These are phyloP conservation scores for Ischnus inquisitorius DNA, from an alignment of 2,888 invertebrate species.

Conservation along the genomic window DNA sequence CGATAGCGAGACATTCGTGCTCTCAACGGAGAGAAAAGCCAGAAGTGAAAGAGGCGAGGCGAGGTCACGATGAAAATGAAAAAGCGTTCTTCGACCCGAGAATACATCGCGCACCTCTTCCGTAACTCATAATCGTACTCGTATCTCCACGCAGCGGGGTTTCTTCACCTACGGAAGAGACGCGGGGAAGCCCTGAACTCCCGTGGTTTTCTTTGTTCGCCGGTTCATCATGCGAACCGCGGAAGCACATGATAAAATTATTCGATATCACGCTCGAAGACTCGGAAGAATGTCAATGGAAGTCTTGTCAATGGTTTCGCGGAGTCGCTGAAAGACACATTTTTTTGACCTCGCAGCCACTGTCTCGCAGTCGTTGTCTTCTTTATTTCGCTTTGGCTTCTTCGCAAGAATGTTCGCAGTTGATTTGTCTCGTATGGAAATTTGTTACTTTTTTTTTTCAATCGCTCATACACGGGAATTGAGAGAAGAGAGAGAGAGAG, in stretches of 20 bases:
- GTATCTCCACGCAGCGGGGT: not conserved
- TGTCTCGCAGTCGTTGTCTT: not conserved
- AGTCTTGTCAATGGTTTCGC: constrained; percentile 32
- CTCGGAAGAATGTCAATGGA: constrained; percentile 5
- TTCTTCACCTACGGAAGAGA: not conserved
- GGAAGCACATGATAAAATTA: constrained; percentile 6
- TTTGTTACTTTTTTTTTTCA: not conserved
- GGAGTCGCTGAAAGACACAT: constrained; percentile 23
- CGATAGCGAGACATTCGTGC: not conserved
- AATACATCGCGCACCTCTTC: constrained; percentile 6
- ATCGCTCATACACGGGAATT: not conserved
- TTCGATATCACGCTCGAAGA: not conserved
- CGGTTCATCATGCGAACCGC: not conserved
- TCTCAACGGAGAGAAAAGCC: not conserved
- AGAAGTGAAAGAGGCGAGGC: not conserved
- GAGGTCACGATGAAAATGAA: not conserved
- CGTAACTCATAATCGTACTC: constrained; percentile 9
- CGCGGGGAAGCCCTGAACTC: constrained; percentile 9
- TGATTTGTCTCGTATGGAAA: not conserved
- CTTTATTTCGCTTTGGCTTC: not conserved
- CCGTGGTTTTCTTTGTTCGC: constrained; percentile 31
- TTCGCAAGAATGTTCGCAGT: no score
- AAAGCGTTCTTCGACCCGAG: not conserved
- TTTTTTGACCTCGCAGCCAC: constrained; percentile 25
- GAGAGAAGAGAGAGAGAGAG: not conserved